Percentiles rank a stretch among this genome's conserved stretches.
These are phyloP conservation scores for Promerops cafer DNA, from an alignment of 2,113 vertebrate species.

Conservation along the genomic window DNA sequence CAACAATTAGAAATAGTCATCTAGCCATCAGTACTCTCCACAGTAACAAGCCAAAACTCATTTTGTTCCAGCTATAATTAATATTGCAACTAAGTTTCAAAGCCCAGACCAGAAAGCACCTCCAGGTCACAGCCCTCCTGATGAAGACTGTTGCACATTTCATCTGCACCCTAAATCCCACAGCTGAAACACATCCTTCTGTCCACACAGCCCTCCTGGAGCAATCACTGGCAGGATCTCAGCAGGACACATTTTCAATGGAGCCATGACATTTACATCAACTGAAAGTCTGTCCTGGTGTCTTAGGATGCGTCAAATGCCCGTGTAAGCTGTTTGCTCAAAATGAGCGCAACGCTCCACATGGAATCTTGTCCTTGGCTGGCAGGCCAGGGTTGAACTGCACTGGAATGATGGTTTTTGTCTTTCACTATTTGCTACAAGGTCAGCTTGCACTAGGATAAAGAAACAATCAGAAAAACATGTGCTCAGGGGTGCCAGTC, in stretches of 20 bases:
- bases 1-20: slow-evolving; percentile 29
- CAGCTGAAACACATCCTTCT: background rate
- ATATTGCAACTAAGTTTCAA: slow-evolving; percentile 17
- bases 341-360: background rate
- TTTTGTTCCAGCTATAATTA: slow-evolving; percentile 20
- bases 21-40: background rate
- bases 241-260: background rate
- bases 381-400: background rate
- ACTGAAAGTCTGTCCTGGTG: background rate
- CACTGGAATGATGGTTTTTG: background rate
- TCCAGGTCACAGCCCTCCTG: background rate
- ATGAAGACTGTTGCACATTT: background rate
- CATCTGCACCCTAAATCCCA: background rate
- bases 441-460: background rate
- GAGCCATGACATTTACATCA: background rate
- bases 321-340: background rate
- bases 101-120: slow-evolving; percentile 4
- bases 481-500: background rate
- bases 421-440: background rate
- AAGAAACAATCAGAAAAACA: background rate
- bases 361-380: background rate
- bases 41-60: background rate
- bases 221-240: background rate
- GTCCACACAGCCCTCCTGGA: background rate
- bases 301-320: background rate